phyloP scores from a whole-genome alignment of 2,888 invertebrate genomes.

The Zhengitettix transpicula region DNA sequence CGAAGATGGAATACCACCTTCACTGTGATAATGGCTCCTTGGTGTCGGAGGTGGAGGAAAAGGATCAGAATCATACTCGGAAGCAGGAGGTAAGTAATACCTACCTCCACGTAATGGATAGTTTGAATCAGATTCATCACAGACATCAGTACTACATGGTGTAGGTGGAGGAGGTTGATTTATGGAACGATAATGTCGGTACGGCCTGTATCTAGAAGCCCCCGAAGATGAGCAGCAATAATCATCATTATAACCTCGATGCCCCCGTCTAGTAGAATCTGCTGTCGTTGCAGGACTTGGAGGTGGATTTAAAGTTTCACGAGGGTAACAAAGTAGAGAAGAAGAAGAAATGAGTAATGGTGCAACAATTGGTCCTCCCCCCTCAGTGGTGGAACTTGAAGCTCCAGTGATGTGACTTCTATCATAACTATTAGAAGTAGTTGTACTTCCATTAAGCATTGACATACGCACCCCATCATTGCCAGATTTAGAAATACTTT shows the following conservation, averaged over 20 bases:
- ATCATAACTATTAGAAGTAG: conserved; percentile 36
- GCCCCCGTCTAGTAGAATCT: conserved; percentile 27
- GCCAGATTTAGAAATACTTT: conserved; percentile 10
- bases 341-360: conserved; percentile 14
- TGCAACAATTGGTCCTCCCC: conserved; percentile 8
- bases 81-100: conserved; percentile 20
- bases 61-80: conserved; percentile 47
- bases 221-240: conserved; percentile 29
- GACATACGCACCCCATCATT: conserved; percentile 42
- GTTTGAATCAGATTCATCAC: conserved; percentile 72
- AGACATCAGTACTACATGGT: conserved; percentile 87
- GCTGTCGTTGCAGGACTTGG: conserved; percentile 74
- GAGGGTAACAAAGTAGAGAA: conserved; percentile 46
- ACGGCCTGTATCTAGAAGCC: conserved; percentile 47
- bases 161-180: conserved; percentile 85
- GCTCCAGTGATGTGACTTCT: conserved; percentile 53
- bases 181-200: conserved; percentile 56
- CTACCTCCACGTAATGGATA: conserved; percentile 27
- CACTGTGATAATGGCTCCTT: conserved; percentile 56
- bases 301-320: conserved; percentile 76
- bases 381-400: conserved; percentile 12
- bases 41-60: conserved; percentile 65
- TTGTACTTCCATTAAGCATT: conserved; percentile 41
- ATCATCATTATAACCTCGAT: conserved; percentile 14
- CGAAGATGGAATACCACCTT: conserved; percentile 37